Evolutionary conservation across 2,113 vertebrate species (phyloP), one percentile per base, ranked within the genome.

Genomic region (Vulpes vulpes): DNA sequence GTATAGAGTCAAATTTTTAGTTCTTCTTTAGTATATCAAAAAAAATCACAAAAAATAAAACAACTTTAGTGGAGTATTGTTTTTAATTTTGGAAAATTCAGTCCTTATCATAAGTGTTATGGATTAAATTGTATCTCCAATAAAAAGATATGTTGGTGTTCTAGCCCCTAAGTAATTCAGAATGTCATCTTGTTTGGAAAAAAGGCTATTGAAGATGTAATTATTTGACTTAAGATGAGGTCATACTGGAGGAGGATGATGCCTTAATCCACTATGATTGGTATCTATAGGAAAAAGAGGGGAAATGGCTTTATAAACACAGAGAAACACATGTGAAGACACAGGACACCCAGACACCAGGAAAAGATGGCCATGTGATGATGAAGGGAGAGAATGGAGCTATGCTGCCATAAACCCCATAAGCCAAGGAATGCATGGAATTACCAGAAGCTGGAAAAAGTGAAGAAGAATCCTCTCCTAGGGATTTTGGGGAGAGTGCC

Each of bases 11-110:
- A 69, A 1, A 6, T 15, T 57, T 95, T 93, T 74, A 51, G 23
- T 65, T 73, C 11, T 73, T 38, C 43, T 85, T 91, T 27, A 85
- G 15, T 69, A 79, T 49, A 30, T 15, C 27, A 30, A 60, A 84
- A 87, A 87, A 80, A 20, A 59, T 3, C 43, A 86, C 1, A 35
- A 86, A 92, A 92, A 80, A 49, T 65, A 74, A 11, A 22, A 0
- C 10, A 35, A 62, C 1, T 2, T 85, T 83, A 60, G 1, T 32
- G 69, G 43, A 64, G 11, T n/a, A 62, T 30, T 85, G 30, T 27
- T 88, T 91, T 91, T 83, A 6, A n/a, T 53, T 89, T 91, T 65
- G 49, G 60, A 86, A 96, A 89, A 78, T 35, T 27, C 78, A 91
- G 20, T 65, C 5, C 49, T 5, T 62, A 5, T 65, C 16, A 38